Conservation (phyloP, 2,797 vertebrate genomes). For the Buceros bicornis region DNA sequence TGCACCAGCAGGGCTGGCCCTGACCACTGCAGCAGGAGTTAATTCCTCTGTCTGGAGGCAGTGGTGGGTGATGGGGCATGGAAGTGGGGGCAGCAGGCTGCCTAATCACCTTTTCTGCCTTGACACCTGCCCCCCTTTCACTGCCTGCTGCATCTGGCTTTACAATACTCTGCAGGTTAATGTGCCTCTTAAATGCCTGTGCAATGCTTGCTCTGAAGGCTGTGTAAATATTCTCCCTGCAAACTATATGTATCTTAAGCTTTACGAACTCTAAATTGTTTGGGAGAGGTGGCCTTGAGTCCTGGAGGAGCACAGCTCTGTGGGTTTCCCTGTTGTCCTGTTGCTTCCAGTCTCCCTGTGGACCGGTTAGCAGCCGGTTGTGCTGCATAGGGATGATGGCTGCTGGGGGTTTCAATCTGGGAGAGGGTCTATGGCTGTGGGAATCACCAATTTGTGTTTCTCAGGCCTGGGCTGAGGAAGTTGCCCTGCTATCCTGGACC, state of each 20-base stretch:
- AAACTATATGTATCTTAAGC: neutral
- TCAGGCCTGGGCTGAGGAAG: neutral
- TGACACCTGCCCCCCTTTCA: too few species aligned
- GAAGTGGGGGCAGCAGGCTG: neutral
- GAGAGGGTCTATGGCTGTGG: neutral
- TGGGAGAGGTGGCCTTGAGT: neutral
- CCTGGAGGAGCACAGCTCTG: neutral
- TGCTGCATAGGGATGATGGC: neutral
- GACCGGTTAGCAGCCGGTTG: neutral
- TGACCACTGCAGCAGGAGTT: constrained; percentile 26
- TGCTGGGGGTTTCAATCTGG: neutral
- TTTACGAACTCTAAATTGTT: fast-evolving
- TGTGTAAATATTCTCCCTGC: neutral
- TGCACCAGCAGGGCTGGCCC: constrained; percentile 14
- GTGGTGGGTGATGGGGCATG: neutral
- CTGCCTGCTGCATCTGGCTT: neutral
- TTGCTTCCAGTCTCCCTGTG: fast-evolving
- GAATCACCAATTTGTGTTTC: neutral
- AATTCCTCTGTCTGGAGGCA: neutral
- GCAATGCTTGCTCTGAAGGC: neutral
- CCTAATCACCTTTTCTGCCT: neutral
- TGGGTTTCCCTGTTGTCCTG: neutral
- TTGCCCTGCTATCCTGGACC: neutral
- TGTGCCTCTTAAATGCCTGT: neutral
- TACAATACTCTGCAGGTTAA: neutral